Percentiles rank a stretch among this genome's conserved stretches.
Evolutionary conservation across 2,797 vertebrate species (phyloP).

Genomic region (Anisognathus igniventris): DNA sequence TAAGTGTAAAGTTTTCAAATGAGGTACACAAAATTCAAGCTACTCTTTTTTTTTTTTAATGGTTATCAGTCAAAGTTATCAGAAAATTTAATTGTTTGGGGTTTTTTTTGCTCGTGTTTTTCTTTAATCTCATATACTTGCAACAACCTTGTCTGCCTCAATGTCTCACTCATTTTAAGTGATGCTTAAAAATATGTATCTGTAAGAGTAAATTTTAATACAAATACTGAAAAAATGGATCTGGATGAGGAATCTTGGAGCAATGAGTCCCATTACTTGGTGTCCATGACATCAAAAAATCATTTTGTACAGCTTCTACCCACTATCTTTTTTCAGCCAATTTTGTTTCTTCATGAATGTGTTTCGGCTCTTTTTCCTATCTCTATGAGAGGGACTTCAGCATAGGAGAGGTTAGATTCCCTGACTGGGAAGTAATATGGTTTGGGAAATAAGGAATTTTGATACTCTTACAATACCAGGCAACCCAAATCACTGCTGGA

Average conservation of each 20-base stretch:
- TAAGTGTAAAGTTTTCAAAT: background rate
- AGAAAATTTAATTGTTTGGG: background rate
- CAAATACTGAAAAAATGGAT: background rate
- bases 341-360: background rate
- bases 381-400: background rate
- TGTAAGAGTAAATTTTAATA: background rate
- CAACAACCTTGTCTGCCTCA: background rate
- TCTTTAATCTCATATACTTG: background rate
- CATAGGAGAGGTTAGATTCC: background rate
- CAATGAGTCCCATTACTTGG: background rate
- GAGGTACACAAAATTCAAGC: background rate
- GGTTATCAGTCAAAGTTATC: background rate
- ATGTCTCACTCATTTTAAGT: background rate
- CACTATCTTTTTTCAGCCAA: background rate
- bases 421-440: background rate
- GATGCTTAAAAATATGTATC: background rate
- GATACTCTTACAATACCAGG: accelerated
- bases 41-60: background rate
- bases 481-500: background rate
- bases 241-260: background rate
- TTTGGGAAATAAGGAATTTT: background rate
- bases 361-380: background rate
- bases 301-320: background rate
- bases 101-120: background rate
- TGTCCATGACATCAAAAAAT: background rate